Conservation (phyloP, 2,888 invertebrate genomes). For the Onthophagus sagittarius region DNA sequence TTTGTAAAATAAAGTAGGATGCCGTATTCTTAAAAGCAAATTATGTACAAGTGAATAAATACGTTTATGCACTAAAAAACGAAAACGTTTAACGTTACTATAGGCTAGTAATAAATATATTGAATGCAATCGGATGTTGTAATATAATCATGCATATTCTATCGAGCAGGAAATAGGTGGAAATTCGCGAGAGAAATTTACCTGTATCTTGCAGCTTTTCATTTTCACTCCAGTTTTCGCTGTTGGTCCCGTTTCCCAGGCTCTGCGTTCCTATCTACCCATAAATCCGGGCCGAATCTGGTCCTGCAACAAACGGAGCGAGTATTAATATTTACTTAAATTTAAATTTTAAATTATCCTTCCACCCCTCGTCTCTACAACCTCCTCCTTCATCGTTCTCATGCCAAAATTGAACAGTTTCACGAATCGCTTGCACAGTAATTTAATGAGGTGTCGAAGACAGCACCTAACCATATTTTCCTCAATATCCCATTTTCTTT, state of each 20-base stretch:
- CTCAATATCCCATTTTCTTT: background rate
- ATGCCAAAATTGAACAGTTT: background rate
- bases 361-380: background rate
- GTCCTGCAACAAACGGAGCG: constrained; percentile 18
- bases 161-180: background rate
- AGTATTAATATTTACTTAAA: constrained; percentile 3
- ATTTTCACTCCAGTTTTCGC: constrained; percentile 4
- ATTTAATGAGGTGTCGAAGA: background rate
- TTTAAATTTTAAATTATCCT: background rate
- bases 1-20: background rate
- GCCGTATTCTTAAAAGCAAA: background rate
- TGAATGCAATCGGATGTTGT: constrained; percentile 2
- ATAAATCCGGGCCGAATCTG: constrained; percentile 19
- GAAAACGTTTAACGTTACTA: background rate
- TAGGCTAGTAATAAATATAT: background rate
- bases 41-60: background rate
- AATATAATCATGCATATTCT: constrained; percentile 6
- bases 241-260: constrained; percentile 10
- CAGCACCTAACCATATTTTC: background rate
- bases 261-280: constrained; percentile 12
- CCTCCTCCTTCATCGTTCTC: background rate
- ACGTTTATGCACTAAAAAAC: background rate
- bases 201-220: constrained; percentile 9
- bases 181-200: background rate
- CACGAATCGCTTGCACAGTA: background rate